Evolutionary conservation across 2,797 vertebrate species (phyloP).

Genomic region (Epinephelus malabaricus): DNA sequence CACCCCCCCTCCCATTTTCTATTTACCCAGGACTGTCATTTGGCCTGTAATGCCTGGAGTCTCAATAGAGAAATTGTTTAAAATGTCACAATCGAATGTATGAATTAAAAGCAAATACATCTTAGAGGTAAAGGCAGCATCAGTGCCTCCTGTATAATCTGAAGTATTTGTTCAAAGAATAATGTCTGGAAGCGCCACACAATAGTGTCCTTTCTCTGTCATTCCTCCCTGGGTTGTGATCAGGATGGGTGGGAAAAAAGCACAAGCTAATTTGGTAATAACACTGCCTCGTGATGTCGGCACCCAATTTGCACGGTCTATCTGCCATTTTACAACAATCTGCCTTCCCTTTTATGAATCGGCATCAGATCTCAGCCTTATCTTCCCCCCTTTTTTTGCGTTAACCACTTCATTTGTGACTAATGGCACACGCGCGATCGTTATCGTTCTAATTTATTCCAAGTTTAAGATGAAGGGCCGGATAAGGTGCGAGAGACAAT

Average conservation of each 20-base stretch:
- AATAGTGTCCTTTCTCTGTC: slow-evolving; percentile 58
- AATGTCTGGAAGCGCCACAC: slow-evolving; percentile 51
- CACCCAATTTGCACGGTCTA: slow-evolving; percentile 83
- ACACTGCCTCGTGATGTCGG: slow-evolving; percentile 75
- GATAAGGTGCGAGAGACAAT: slow-evolving; percentile 85
- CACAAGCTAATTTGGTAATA: slow-evolving; percentile 83
- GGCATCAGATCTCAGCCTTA: slow-evolving; percentile 83
- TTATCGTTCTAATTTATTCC: slow-evolving; percentile 87
- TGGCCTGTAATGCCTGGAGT: slow-evolving; percentile 65
- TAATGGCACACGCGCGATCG: slow-evolving; percentile 82
- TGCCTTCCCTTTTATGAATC: slow-evolving; percentile 79
- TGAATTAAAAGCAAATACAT: slow-evolving; percentile 82
- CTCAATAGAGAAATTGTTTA: slow-evolving; percentile 73
- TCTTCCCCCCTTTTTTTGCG: slow-evolving; percentile 69
- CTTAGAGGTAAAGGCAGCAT: slow-evolving; percentile 70
- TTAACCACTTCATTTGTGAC: slow-evolving; percentile 89
- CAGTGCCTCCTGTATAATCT: slow-evolving; percentile 63
- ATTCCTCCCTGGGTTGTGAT: slow-evolving; percentile 65
- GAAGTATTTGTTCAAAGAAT: slow-evolving; percentile 78
- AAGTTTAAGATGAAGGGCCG: slow-evolving; percentile 83
- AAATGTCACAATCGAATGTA: slow-evolving; percentile 74
- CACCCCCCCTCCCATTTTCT: slow-evolving; percentile 59
- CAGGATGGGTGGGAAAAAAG: slow-evolving; percentile 61
- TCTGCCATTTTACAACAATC: slow-evolving; percentile 81
- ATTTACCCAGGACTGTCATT: slow-evolving; percentile 76